A percentile compares a stretch with the other conserved stretches of the same genome.
phyloP scores from a whole-genome alignment of 2,888 invertebrate genomes.

The Chrysolina haemoptera region DNA sequence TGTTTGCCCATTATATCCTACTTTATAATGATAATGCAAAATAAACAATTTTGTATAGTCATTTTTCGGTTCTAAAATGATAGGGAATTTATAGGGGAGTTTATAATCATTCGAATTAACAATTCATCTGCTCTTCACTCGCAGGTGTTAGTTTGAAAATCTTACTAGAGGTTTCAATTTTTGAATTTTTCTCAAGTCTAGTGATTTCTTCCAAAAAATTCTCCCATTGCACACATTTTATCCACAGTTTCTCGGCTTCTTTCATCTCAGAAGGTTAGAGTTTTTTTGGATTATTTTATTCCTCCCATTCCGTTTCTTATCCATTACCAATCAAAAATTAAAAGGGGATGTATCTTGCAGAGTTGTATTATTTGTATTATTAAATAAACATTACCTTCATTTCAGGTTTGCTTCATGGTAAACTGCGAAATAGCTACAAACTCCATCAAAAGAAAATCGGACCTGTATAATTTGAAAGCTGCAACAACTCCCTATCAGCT shows the following conservation, averaged over 20 bases:
- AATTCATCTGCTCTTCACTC: neutral
- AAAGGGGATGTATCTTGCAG: no score
- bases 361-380: no score
- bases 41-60: neutral
- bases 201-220: neutral
- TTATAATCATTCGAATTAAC: neutral
- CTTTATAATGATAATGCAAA: neutral
- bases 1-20: neutral
- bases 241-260: neutral
- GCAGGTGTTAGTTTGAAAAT: no score
- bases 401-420: constrained; percentile 41
- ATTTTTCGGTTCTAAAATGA: neutral
- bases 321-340: no score
- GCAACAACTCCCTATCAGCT: constrained; percentile 50
- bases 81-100: no score
- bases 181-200: neutral
- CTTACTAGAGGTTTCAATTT: no score
- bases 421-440: constrained; percentile 50
- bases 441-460: constrained; percentile 43
- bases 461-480: constrained; percentile 42
- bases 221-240: neutral
- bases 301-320: no score
- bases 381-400: neutral
- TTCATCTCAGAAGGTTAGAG: no score
- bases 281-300: no score